Evolutionary conservation across 2,888 invertebrate genomes (phyloP).

Genomic region (Drosophila macrospina): DNA sequence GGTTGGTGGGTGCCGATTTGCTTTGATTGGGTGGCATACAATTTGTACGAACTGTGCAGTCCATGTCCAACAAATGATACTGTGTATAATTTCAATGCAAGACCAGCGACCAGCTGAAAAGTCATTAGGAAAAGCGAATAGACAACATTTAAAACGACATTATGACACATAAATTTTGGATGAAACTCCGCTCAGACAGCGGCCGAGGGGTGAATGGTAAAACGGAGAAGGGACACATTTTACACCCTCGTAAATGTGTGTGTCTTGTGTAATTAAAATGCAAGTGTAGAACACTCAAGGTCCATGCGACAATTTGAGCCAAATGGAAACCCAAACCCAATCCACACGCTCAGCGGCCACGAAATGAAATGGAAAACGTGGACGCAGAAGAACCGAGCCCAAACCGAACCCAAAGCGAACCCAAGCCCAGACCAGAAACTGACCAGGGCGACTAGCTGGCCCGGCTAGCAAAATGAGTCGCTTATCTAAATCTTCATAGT

Average conservation of each 20-base stretch:
- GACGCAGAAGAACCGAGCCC: constrained; percentile 15
- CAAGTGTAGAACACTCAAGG: constrained; percentile 67
- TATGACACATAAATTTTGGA: constrained; percentile 57
- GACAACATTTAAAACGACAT: constrained; percentile 72
- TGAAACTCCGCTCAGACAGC: neutral
- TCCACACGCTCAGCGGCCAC: constrained; percentile 35
- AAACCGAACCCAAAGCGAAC: constrained; percentile 3
- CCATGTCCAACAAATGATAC: constrained; percentile 38
- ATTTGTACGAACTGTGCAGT: constrained; percentile 57
- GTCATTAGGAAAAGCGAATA: constrained; percentile 44
- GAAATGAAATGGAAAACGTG: constrained; percentile 78
- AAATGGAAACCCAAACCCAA: constrained; percentile 43
- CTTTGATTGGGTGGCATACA: constrained; percentile 65
- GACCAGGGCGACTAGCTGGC: constrained; percentile 25
- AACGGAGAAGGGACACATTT: constrained; percentile 17
- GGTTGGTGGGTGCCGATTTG: constrained; percentile 59
- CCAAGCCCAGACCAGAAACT: constrained; percentile 20
- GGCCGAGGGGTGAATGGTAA: neutral
- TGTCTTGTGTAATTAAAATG: constrained; percentile 59
- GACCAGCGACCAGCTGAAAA: constrained; percentile 27
- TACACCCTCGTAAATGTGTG: constrained; percentile 63
- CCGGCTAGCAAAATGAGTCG: constrained; percentile 78
- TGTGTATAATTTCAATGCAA: constrained; percentile 47
- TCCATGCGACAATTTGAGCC: constrained; percentile 74
- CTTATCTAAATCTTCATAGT: constrained; percentile 86